phyloP scores from a whole-genome alignment of 2,888 invertebrate genomes.

The Bursaphelenchus okinawaensis region DNA sequence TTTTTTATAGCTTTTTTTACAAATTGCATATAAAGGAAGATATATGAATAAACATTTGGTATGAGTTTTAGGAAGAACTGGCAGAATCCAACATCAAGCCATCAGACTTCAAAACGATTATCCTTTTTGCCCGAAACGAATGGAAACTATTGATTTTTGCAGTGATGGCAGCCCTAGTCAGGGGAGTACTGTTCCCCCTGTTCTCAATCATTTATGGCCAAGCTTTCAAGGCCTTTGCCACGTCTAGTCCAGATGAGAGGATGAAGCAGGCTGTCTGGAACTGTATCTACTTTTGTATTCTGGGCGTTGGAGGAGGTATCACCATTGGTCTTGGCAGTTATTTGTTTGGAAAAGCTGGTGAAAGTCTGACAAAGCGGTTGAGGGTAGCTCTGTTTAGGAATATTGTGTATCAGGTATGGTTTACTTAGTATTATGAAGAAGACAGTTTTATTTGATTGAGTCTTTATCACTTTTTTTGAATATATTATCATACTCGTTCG shows the following conservation, averaged over 20 bases:
- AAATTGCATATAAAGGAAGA: too few relatives aligned
- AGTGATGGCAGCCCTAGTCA: constrained; percentile 7
- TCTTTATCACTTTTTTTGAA: too few relatives aligned
- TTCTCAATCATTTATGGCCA: constrained; percentile 25
- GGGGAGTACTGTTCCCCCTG: constrained; percentile 17
- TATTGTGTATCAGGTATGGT: constrained; percentile 56
- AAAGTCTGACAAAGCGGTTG: constrained; percentile 38
- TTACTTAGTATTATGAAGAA: neutral
- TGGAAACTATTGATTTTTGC: constrained; percentile 13
- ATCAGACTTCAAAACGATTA: constrained; percentile 29
- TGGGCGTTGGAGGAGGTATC: constrained; percentile 13
- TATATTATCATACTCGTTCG: neutral
- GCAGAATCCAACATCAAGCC: constrained; percentile 11
- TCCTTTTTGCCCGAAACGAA: constrained; percentile 30
- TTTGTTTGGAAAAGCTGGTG: constrained; percentile 39
- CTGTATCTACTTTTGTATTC: constrained; percentile 9
- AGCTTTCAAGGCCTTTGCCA: constrained; percentile 19
- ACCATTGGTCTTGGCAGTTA: constrained; percentile 29
- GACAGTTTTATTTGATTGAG: neutral
- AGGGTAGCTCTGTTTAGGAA: constrained; percentile 58
- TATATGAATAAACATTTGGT: neutral
- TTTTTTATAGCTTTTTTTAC: too few relatives aligned
- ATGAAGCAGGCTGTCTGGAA: constrained; percentile 12
- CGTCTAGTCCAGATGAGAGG: neutral
- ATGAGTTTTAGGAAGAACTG: constrained; percentile 12